Percentiles rank a stretch among this genome's conserved stretches.
Conservation (phyloP, 1,140 invertebrate species). For the Drosophila aff. region DNA sequence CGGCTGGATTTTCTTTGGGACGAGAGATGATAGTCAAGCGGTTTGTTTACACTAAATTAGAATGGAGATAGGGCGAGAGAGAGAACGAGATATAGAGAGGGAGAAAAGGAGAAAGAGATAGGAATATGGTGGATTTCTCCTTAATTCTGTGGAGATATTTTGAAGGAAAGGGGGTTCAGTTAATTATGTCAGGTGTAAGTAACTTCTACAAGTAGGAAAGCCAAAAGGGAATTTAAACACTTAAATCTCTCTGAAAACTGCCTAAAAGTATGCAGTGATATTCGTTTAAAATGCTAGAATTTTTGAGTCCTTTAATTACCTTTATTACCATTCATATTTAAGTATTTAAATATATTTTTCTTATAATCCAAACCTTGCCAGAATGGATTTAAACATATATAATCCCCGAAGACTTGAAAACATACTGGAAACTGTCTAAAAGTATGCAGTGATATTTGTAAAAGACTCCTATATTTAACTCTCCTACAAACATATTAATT, state of each 20-base stretch:
- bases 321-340: no score
- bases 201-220: not conserved
- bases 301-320: no score
- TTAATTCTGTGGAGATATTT: constrained; percentile 2
- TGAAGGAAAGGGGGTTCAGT: not conserved
- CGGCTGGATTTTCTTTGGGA: constrained; percentile 11
- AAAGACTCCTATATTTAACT: no score
- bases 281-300: no score
- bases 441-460: not conserved
- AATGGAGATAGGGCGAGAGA: constrained; percentile 1
- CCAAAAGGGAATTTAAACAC: not conserved
- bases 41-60: constrained; percentile 43
- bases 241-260: not conserved
- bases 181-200: constrained; percentile 26
- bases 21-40: constrained; percentile 28
- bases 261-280: not conserved
- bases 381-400: no score
- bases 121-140: not conserved
- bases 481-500: not conserved
- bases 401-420: not conserved
- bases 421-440: not conserved
- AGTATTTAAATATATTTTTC: no score
- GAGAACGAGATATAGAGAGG: not conserved
- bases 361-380: no score
- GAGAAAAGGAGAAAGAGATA: not conserved